Percentiles rank a stretch among this genome's conserved stretches.
Evolutionary conservation across 2,888 invertebrate species (phyloP).

Genomic region (Coremacera marginata): DNA sequence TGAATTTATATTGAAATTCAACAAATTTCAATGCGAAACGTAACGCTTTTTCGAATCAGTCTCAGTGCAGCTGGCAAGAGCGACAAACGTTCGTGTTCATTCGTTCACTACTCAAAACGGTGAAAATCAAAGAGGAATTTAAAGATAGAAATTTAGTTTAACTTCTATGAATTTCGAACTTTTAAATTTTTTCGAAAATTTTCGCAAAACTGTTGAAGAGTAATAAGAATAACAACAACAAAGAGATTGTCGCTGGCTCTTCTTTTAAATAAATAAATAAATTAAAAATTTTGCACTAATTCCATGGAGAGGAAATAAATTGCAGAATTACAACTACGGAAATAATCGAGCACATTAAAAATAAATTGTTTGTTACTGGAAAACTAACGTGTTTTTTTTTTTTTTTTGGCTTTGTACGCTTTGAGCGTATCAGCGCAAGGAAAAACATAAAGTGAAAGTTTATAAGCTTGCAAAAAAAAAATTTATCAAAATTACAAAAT

Average conservation of each 20-base stretch:
- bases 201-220: not conserved
- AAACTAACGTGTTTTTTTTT: constrained; percentile 18
- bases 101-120: not conserved
- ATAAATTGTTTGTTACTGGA: not conserved
- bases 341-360: not conserved
- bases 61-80: constrained; percentile 65
- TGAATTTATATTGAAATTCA: no score
- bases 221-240: not conserved
- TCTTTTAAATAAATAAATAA: not conserved
- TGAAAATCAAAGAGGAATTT: constrained; percentile 33
- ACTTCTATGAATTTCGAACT: constrained; percentile 48
- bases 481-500: no score
- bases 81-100: constrained; percentile 54
- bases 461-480: constrained; percentile 8
- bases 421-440: not conserved
- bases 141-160: constrained; percentile 50
- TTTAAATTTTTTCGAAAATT: constrained; percentile 8
- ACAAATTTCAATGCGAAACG: constrained; percentile 8
- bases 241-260: not conserved
- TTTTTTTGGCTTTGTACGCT: not conserved
- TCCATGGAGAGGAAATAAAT: not conserved
- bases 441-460: constrained; percentile 24
- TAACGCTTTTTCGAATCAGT: constrained; percentile 54
- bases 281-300: constrained; percentile 1
- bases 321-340: not conserved